Evolutionary conservation across 2,113 vertebrate species (phyloP).

Genomic region (Ranitomeya variabilis): DNA sequence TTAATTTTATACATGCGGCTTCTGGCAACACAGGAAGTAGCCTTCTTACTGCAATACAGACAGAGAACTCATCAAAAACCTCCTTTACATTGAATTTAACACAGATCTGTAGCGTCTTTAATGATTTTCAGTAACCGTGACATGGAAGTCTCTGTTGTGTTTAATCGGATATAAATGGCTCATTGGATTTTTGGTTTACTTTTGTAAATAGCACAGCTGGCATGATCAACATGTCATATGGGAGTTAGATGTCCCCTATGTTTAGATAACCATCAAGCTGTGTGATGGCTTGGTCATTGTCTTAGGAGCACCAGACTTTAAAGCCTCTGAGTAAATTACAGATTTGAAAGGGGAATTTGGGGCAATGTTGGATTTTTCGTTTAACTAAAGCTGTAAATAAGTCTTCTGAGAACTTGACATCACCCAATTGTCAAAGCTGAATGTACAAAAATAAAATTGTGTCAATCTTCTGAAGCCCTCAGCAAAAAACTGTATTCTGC

Average conservation of each 20-base stretch:
- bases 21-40: slow-evolving; percentile 27
- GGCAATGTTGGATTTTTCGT: no score
- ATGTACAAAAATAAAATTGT: not conserved
- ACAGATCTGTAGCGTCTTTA: slow-evolving; percentile 51
- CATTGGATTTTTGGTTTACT: slow-evolving; percentile 52
- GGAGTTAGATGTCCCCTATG: slow-evolving; percentile 33
- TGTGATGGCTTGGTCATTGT: slow-evolving; percentile 21
- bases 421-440: not conserved
- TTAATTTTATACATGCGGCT: slow-evolving; percentile 51
- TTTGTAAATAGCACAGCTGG: slow-evolving; percentile 50
- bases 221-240: slow-evolving; percentile 34
- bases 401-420: not conserved
- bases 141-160: slow-evolving; percentile 27
- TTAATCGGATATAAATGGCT: slow-evolving; percentile 54
- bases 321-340: not conserved
- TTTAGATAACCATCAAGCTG: slow-evolving; percentile 37
- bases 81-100: slow-evolving; percentile 38
- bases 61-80: slow-evolving; percentile 19
- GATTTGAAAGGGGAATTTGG: not conserved
- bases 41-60: slow-evolving; percentile 34
- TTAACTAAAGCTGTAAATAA: not conserved
- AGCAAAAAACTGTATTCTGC: no score
- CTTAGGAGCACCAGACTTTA: not conserved
- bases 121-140: slow-evolving; percentile 48
- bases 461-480: not conserved